Evolutionary conservation across 2,888 invertebrate species (phyloP).

Genomic region (Unio pictorum): DNA sequence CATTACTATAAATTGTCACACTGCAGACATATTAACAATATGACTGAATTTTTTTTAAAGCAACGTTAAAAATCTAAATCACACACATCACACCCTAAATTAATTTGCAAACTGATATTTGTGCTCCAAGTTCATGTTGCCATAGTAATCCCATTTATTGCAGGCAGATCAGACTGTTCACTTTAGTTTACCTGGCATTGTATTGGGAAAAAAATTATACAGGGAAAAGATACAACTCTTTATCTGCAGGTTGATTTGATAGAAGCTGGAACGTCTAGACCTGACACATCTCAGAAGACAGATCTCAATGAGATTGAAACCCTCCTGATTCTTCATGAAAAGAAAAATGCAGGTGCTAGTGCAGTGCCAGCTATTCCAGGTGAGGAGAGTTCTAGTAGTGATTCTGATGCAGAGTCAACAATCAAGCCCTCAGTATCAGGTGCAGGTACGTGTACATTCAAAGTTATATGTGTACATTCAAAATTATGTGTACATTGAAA

Average conservation of each 20-base stretch:
- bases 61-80: no score
- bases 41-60: no score
- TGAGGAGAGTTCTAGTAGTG: constrained; percentile 58
- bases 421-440: constrained; percentile 1
- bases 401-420: constrained; percentile 52
- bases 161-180: no score
- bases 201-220: background rate
- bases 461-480: no score
- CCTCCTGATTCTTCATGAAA: constrained; percentile 58
- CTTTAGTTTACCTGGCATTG: background rate
- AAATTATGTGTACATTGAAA: no score
- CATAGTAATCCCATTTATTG: no score
- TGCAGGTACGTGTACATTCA: constrained; percentile 1
- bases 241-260: background rate
- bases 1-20: no score
- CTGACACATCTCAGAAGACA: constrained; percentile 10
- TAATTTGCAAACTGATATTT: no score
- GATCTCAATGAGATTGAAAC: constrained; percentile 60
- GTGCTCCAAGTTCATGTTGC: no score
- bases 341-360: constrained; percentile 24
- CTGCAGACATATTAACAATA: no score
- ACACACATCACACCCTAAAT: no score
- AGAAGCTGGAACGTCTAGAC: constrained; percentile 11
- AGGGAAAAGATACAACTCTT: background rate
- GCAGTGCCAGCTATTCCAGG: constrained; percentile 20